These are phyloP conservation scores for Drosophila gunungcola DNA, from an alignment of 1,140 invertebrate genomes.

Conservation along the genomic window DNA sequence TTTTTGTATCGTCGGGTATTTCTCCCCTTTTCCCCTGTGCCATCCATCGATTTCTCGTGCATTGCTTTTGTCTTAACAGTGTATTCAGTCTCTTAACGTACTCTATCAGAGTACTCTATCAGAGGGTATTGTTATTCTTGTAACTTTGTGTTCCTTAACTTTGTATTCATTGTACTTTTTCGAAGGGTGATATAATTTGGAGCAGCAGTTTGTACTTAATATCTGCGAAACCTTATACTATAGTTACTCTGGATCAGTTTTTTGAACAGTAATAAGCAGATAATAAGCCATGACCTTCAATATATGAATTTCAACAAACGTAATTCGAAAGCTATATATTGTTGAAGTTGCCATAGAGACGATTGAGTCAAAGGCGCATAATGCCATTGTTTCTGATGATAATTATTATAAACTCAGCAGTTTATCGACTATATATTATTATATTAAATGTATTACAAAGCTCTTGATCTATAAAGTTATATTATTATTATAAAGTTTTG, in stretches of 20 bases:
- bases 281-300: too few relatives aligned
- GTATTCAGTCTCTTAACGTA: not conserved
- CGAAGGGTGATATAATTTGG: too few relatives aligned
- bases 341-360: not conserved
- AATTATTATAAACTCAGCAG: not conserved
- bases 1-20: constrained; percentile 30
- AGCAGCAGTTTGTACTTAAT: too few relatives aligned
- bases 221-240: not conserved
- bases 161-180: too few relatives aligned
- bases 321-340: not conserved
- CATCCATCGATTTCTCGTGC: constrained; percentile 33
- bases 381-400: not conserved
- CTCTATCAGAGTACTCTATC: not conserved
- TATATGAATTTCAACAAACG: not conserved
- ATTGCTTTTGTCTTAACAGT: constrained; percentile 22
- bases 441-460: too few relatives aligned
- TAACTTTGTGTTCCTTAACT: too few relatives aligned
- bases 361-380: not conserved
- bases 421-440: not conserved
- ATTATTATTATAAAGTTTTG: too few relatives aligned
- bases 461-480: too few relatives aligned
- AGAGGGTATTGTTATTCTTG: not conserved
- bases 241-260: not conserved
- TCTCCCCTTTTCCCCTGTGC: constrained; percentile 10
- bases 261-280: too few relatives aligned